Base-by-base conservation (phyloP, 2,888 invertebrate genomes). In the Cerastis leucographa region DNA sequence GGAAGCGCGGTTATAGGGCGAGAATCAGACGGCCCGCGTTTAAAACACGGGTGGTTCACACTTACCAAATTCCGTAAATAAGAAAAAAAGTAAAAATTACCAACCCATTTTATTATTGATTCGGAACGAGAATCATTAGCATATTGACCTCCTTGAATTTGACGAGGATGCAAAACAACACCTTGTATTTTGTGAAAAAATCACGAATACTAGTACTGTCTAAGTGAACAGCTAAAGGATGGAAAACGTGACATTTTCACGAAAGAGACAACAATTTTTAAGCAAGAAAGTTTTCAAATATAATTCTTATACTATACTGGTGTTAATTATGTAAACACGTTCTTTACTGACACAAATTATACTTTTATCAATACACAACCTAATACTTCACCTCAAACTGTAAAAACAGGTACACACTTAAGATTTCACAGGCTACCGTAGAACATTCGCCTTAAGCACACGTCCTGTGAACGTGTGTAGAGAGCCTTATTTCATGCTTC, bases 401-500 rank as follows among this genome's bases (percentile, higher is more conserved):
- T 7, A 25, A 6, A 42, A 22, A 25, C n/a, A 0, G 0, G n/a
- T n/a, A n/a, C 19, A 11, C 3, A 4, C 2, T 42, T 40, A 5
- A 0, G 1, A 68, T 61, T 22, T 59, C 6, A n/a, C 14, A 7
- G 19, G 25, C 25, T 51, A 17, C 2, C 17, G 1, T 0, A 19
- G 14, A 14, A 5, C 29, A 80, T 46, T 0, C 51, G 46, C 77
- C 77, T 77, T 80, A 89, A 84, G 81, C 78, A 89, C 88, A 90
- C 89, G 90, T 89, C 87, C 86, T 80, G 86, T 87, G 89, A 89
- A 91, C 92, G 91, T 92, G 93, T 94, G 92, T 90, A 90, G 89
- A 87, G 92, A 88, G 94, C 94, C 95, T 96, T 95, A 96, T 96
- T 96, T 95, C 95, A 96, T 94, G 96, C 95, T 96, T 92, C 93